Base-by-base conservation (phyloP, 2,888 invertebrate species). In the Pandemis heparana region DNA sequence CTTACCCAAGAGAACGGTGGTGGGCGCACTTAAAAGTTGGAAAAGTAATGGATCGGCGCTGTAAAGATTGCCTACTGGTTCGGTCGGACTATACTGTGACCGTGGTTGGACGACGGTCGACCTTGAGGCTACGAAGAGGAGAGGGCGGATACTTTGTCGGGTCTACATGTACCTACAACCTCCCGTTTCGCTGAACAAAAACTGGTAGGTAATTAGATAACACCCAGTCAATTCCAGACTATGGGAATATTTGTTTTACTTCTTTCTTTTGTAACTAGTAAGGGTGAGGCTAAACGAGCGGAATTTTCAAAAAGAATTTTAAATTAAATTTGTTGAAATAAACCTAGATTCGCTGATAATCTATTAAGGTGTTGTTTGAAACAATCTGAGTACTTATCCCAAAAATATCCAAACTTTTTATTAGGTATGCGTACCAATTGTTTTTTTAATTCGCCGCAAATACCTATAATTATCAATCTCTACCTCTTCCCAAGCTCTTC, bases 31-130 rank as follows among this genome's bases (percentile, higher is more conserved):
- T 48, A n/a, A 14, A 48, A 48, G 48, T 16, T 51, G 23, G 23
- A 32, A 32, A 32, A 32, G 16, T n/a, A 51, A 51, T 18, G 53
- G 2, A 53, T 16, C 18, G 51, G 51, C 7, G 7, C 51, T 16
- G 6, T n/a, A 9, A 3, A 53, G 53, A 53, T 53, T 53, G 3
- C 16, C 18, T 53, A 53, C 53, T 53, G 51, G 18, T 16, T 48
- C n/a, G 7, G 12, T 48, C n/a, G 7, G 12, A 14, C 5, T 46
- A 12, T 53, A 9, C 18, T 53, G 53, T 53, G 72, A 56, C 72
- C 69, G 64, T 69, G 60, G 73, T 74, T 60, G 69, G 73, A 69
- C 73, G 73, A 73, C 69, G 64, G 63, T 74, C 69, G 73, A 74
- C 73, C 73, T 74, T 74, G 64, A 56, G 64, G 16, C 69, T 48